Evolutionary conservation across 2,113 vertebrate genomes (phyloP), one percentile per base, ranked within the genome.

Genomic region (Hypomesus transpacificus): DNA sequence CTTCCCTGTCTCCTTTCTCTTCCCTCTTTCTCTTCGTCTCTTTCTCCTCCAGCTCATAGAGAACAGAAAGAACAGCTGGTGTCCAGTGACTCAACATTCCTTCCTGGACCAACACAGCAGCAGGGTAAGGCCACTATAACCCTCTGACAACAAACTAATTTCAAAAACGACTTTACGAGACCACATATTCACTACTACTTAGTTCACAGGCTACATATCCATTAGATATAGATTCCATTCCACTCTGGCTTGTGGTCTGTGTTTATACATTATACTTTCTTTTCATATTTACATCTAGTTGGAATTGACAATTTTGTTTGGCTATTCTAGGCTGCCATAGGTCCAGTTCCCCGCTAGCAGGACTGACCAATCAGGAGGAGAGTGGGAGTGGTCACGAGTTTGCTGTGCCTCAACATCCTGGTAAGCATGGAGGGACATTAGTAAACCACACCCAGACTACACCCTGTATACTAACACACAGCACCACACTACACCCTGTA

Each of bases 371-470:
- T 62, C 74, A 76, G 31, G 62, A 66, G 57, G 18, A 59, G 8
- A 64, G 69, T 69, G 69, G 34, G 18, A 21, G 39, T 65, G 51
- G 9, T 28, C 77, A 82, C 3, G 54, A 68, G 34, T 85, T 83
- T 52, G 77, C 70, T 14, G 68, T 81, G 16, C 81, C 81, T n/a
- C 84, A 78, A 21, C 73, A 78, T 28, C 79, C 81, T 75, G 78
- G 80, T 80, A 69, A 9, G 13, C 2, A 22, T 34, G 31, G 31
- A 34, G 31, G 31, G 57, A 54, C 14, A 56, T 56, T 7, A 26
- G 4, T 18, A 28, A 18, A 7, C 26, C 24, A 56, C 11, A 50
- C 20, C 9, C 1, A 64, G 8, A 73, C 20, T 5, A 58, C 18
- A 69, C 24, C 3, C 17, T 18, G n/a, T 18, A 39, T 53, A 53